Conservation (phyloP, 35 echinoderm and acorn worm genomes). For the Heliocidaris tuberculata region DNA sequence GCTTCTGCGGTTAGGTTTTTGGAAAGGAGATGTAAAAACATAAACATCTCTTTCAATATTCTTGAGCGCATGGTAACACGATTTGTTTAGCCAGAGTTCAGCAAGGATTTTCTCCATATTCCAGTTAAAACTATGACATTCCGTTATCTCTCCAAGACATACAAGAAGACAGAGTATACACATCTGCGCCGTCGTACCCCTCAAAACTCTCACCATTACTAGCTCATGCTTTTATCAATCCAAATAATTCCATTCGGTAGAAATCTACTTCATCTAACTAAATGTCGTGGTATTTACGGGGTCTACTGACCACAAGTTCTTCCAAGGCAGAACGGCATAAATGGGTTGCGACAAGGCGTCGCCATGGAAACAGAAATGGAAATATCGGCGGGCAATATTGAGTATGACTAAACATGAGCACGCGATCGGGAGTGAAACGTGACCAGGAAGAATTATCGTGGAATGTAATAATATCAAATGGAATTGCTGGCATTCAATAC, state of each 20-base stretch:
- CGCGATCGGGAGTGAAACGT: neutral
- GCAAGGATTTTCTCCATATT: too few relatives aligned
- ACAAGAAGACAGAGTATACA: too few relatives aligned
- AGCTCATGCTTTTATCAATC: neutral
- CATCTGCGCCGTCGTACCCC: too few relatives aligned
- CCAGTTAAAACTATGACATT: too few relatives aligned
- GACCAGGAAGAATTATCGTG: neutral
- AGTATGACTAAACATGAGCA: constrained; percentile 9
- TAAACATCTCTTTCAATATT: too few relatives aligned
- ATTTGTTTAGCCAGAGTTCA: too few relatives aligned
- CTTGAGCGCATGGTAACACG: too few relatives aligned
- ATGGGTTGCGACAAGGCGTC: neutral
- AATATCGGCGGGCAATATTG: constrained; percentile 4
- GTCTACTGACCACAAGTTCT: neutral
- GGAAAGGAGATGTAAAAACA: neutral
- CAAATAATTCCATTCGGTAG: neutral
- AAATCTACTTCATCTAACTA: neutral
- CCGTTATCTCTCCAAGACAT: too few relatives aligned
- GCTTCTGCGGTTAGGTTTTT: neutral
- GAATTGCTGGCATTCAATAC: neutral
- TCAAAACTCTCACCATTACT: too few relatives aligned
- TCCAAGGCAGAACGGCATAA: neutral
- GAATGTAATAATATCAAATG: constrained; percentile 12
- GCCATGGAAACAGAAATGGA: neutral
- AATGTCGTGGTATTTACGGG: neutral